Evolutionary conservation across 2,888 invertebrate genomes (phyloP), one percentile per base, ranked within the genome.

Genomic region (Eumacrocentrus americanus): DNA sequence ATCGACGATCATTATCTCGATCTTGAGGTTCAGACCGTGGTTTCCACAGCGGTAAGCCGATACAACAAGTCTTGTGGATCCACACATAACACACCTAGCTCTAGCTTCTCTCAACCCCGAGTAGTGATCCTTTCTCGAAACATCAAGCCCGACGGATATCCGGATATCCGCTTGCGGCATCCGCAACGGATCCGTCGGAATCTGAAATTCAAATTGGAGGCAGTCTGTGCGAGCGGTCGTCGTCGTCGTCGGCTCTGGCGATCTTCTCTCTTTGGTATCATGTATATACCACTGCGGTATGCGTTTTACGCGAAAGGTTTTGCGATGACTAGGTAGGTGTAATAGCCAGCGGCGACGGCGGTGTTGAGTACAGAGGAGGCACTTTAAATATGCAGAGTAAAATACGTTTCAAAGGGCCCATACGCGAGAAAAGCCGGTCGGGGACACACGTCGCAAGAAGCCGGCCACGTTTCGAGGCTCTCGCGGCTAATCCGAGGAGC

Each of bases 131-230:
- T 70, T 69, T 64, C 59, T 46, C 63, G 66, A 67, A 71, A 71
- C 70, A 70, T 67, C 69, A 67, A 66, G 62, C 66, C 60, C 64
- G 64, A 58, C 62, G 65, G 65, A 66, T 70, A 65, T 68, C 67
- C 68, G 70, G 69, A 72, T 73, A 75, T 70, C 73, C 71, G 72
- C 67, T 67, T 68, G 62, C 57, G 68, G 67, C 67, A 59, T 64
- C 62, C 63, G 58, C 63, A 58, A 63, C 61, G 63, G 64, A 63
- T 68, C 66, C 58, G 55, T 66, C 57, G 60, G 65, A 66, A 72
- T 71, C 71, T 73, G 67, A 76, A 75, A 73, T 75, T 76, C 73
- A 72, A 76, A 76, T 74, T 67, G 67, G 64, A 72, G 67, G 34
- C 18, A 48, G 68, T 63, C 61, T 63, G 65, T 53, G 61, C 65